phyloP scores from a whole-genome alignment of 1,140 invertebrate genomes.

The Drosophila novamexicana region DNA sequence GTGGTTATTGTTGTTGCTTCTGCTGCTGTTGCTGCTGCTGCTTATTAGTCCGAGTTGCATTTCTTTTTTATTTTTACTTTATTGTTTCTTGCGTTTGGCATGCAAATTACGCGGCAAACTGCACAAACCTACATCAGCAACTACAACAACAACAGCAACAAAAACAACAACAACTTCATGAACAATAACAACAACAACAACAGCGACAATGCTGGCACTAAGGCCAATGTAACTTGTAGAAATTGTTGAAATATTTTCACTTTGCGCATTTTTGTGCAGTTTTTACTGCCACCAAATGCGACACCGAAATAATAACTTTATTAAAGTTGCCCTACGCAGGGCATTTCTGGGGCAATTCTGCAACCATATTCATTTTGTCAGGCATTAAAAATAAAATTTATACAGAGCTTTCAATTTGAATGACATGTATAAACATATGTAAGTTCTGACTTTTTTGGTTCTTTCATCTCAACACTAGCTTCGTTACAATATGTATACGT shows the following conservation, averaged over 20 bases:
- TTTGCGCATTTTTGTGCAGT: conserved; percentile 42
- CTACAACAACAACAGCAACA: conserved; percentile 5
- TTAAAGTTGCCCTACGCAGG: conserved; percentile 15
- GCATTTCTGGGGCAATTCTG: background rate
- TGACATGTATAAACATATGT: too few relatives aligned
- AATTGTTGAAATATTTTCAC: conserved; percentile 75
- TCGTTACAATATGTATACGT: too few relatives aligned
- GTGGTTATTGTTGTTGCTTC: conserved; percentile 15
- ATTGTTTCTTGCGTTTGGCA: conserved; percentile 76
- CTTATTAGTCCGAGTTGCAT: conserved; percentile 65
- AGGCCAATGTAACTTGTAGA: conserved; percentile 57
- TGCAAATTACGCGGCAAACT: conserved; percentile 64
- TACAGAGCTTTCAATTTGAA: too few relatives aligned
- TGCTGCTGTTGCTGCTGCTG: conserved; percentile 32
- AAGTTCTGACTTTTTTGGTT: too few relatives aligned
- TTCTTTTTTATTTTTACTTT: conserved; percentile 70
- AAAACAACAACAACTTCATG: conserved; percentile 2
- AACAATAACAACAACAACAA: conserved; percentile 16
- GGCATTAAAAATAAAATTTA: background rate
- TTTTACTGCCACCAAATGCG: conserved; percentile 36
- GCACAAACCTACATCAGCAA: conserved; percentile 31
- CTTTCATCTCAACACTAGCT: too few relatives aligned
- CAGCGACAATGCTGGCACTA: conserved; percentile 30
- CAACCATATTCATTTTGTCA: background rate
- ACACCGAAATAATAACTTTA: conserved; percentile 64